Conservation (phyloP, 2,113 vertebrate species). For the Zeus faber region DNA sequence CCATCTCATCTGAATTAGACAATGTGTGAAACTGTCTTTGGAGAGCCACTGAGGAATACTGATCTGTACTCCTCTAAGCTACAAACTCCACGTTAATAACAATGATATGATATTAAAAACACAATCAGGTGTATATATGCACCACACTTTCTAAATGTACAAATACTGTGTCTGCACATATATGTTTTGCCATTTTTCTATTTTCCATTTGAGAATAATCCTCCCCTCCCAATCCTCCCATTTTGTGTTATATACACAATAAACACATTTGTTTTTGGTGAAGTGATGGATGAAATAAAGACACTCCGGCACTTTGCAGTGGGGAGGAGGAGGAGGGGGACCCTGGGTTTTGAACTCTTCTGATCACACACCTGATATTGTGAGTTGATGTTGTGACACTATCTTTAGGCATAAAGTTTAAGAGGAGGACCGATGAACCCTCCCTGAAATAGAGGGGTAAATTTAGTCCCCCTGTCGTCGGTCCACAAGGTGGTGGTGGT, state of each 20-base stretch:
- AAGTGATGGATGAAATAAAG: not conserved
- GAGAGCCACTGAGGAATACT: slow-evolving; percentile 34
- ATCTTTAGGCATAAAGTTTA: slow-evolving; percentile 64
- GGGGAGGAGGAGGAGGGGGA: too few species aligned
- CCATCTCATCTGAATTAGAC: slow-evolving; percentile 9
- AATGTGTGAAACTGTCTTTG: slow-evolving; percentile 9
- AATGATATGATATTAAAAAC: slow-evolving; percentile 57
- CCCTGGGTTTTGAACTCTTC: slow-evolving; percentile 22
- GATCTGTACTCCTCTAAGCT: slow-evolving; percentile 44
- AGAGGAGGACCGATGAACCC: slow-evolving; percentile 35
- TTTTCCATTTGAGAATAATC: slow-evolving; percentile 40
- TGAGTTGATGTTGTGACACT: slow-evolving; percentile 56
- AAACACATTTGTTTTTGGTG: not conserved
- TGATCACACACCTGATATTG: slow-evolving; percentile 50
- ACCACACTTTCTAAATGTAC: slow-evolving; percentile 64
- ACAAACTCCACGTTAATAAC: slow-evolving; percentile 47
- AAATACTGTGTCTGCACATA: slow-evolving; percentile 58
- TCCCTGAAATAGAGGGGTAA: slow-evolving; percentile 61
- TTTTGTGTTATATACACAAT: not conserved
- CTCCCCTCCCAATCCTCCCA: too few species aligned
- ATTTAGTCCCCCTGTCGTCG: slow-evolving; percentile 58
- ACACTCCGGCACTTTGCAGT: not conserved
- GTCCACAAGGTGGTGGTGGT: slow-evolving; percentile 21
- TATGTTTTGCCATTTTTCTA: slow-evolving; percentile 35
- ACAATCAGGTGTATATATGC: slow-evolving; percentile 57